Conservation (phyloP, 2,113 vertebrate species). For the Cepphus grylle region DNA sequence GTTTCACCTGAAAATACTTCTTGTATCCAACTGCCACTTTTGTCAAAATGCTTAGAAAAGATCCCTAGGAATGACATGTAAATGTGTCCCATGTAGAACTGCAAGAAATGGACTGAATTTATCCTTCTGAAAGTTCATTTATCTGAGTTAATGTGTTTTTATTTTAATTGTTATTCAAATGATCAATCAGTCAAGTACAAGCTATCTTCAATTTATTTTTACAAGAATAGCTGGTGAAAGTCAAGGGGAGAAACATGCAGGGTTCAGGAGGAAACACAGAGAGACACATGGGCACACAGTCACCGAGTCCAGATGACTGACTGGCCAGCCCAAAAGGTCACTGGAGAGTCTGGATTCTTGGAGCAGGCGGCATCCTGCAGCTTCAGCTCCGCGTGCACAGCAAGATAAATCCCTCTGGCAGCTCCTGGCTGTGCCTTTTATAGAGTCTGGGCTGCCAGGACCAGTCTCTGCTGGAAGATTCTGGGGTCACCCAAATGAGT, state of each 20-base stretch:
- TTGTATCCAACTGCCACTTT: background rate
- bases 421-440: background rate
- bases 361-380: background rate
- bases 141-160: background rate
- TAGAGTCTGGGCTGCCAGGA: background rate
- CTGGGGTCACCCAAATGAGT: background rate
- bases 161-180: background rate
- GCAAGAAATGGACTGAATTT: background rate
- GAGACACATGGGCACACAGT: background rate
- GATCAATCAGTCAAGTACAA: background rate
- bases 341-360: background rate
- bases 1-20: background rate
- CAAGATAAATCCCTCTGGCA: background rate
- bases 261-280: background rate
- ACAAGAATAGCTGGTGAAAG: background rate
- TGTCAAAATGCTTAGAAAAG: background rate
- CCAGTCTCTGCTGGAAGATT: background rate
- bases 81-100: background rate
- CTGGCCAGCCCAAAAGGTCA: background rate
- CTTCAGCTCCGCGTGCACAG: background rate
- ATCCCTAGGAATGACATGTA: background rate
- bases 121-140: background rate
- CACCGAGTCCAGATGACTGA: background rate
- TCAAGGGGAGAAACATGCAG: background rate
- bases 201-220: background rate